Percentiles rank a stretch among this genome's conserved stretches.
phyloP scores from a whole-genome alignment of 2,888 invertebrate genomes.

The Leptinotarsa rubiginosa region DNA sequence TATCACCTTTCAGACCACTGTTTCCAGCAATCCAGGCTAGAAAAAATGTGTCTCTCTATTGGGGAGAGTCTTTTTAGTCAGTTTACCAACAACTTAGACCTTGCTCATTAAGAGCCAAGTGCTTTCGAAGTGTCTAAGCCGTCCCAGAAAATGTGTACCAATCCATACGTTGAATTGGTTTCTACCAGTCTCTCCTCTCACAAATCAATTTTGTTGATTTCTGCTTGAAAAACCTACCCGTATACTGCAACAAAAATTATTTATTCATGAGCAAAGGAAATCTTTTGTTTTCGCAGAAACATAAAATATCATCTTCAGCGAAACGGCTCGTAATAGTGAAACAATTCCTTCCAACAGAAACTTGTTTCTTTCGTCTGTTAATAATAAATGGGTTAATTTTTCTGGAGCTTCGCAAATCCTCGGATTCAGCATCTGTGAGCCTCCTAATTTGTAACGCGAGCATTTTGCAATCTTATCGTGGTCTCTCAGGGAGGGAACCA shows the following conservation, averaged over 20 bases:
- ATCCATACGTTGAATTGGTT: no score
- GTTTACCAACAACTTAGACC: no score
- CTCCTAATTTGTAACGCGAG: slow-evolving; percentile 64
- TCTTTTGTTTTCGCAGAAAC: slow-evolving; percentile 32
- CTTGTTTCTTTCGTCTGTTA: slow-evolving; percentile 62
- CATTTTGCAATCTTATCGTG: slow-evolving; percentile 60
- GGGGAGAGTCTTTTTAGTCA: no score
- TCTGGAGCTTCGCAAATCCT: slow-evolving; percentile 63
- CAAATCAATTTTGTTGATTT: no score
- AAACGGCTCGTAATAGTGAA: slow-evolving; percentile 56
- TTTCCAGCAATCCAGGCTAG: no score
- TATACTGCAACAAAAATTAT: slow-evolving; percentile 18
- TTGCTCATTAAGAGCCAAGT: no score
- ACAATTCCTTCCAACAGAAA: slow-evolving; percentile 54
- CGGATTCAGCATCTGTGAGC: slow-evolving; percentile 58
- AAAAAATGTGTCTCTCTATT: no score
- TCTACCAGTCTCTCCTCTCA: no score
- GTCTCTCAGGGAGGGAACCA: slow-evolving; percentile 49
- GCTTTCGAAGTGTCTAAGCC: no score
- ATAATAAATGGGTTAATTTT: slow-evolving; percentile 67
- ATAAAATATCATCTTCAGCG: slow-evolving; percentile 60
- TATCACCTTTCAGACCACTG: no score
- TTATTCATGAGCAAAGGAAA: slow-evolving; percentile 14
- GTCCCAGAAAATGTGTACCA: no score
- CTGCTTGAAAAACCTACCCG: neutral